Conservation (phyloP, 2,113 vertebrate genomes). For the Centropristis striata region DNA sequence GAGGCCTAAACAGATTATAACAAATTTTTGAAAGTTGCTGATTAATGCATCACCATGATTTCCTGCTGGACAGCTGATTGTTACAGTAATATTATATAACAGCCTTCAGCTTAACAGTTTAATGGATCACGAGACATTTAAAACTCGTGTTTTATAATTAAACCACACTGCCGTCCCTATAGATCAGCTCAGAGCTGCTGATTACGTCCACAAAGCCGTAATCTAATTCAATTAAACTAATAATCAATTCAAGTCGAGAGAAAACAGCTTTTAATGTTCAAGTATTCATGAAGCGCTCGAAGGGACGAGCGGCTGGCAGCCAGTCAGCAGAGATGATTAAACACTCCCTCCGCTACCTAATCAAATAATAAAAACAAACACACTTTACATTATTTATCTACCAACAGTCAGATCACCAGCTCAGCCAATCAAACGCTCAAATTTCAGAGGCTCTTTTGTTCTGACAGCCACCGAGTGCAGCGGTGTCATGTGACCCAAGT, state of each 20-base stretch:
- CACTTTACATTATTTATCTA: slow-evolving; percentile 1
- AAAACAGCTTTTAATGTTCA: background rate
- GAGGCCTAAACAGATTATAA: too few relatives aligned
- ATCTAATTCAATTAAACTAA: slow-evolving; percentile 21
- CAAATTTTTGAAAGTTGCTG: too few relatives aligned
- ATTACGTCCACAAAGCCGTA: background rate
- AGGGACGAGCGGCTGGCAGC: slow-evolving; percentile 1
- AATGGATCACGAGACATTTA: background rate
- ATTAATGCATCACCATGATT: background rate
- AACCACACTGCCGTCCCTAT: background rate
- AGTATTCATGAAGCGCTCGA: background rate
- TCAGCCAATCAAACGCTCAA: background rate
- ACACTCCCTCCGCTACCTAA: slow-evolving; percentile 5
- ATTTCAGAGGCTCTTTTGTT: background rate
- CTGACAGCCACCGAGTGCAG: too few relatives aligned
- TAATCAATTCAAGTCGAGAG: slow-evolving; percentile 8
- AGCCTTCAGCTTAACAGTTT: too few relatives aligned
- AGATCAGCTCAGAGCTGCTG: background rate
- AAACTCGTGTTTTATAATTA: background rate
- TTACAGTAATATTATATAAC: background rate
- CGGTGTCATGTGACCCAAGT: too few relatives aligned
- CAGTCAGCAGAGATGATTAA: slow-evolving; percentile 11
- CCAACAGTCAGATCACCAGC: background rate
- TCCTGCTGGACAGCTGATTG: too few relatives aligned
- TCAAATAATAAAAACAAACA: slow-evolving; percentile 10